These are phyloP conservation scores for Dryas iulia DNA, from an alignment of 1,140 invertebrate species.

Conservation along the genomic window DNA sequence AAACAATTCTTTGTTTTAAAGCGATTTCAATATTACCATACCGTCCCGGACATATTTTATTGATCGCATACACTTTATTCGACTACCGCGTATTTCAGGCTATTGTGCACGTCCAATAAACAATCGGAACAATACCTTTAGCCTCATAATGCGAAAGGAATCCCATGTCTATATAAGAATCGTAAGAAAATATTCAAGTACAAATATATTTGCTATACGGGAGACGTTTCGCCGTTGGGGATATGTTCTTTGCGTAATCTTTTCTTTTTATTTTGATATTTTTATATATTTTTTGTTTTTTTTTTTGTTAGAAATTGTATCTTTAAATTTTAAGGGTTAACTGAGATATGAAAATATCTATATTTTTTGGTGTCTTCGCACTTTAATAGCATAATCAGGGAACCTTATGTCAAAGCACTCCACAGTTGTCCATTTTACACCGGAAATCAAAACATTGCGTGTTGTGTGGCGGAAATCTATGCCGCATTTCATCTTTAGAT, in stretches of 20 bases:
- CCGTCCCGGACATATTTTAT: constrained; percentile 39
- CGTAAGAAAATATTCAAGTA: constrained; percentile 16
- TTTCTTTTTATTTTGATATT: background rate
- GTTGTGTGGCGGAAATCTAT: no score
- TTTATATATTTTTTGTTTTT: no score
- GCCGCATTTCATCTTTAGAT: no score
- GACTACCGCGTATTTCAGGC: constrained; percentile 47
- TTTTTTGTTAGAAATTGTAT: no score
- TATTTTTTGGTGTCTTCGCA: no score
- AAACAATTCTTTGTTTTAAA: constrained; percentile 31
- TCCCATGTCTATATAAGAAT: constrained; percentile 32
- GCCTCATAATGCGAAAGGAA: constrained; percentile 46
- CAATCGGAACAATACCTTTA: constrained; percentile 56
- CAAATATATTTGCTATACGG: background rate
- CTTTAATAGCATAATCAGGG: no score
- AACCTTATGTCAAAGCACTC: no score
- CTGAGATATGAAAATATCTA: no score
- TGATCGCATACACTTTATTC: constrained; percentile 32
- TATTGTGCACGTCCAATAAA: constrained; percentile 47
- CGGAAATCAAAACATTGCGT: no score
- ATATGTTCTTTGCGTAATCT: background rate
- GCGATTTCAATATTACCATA: constrained; percentile 31
- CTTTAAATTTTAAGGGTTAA: no score
- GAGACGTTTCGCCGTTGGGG: background rate
- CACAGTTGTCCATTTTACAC: no score